Evolutionary conservation across 2,888 invertebrate genomes (phyloP).

Genomic region (Amphipoea lucens): DNA sequence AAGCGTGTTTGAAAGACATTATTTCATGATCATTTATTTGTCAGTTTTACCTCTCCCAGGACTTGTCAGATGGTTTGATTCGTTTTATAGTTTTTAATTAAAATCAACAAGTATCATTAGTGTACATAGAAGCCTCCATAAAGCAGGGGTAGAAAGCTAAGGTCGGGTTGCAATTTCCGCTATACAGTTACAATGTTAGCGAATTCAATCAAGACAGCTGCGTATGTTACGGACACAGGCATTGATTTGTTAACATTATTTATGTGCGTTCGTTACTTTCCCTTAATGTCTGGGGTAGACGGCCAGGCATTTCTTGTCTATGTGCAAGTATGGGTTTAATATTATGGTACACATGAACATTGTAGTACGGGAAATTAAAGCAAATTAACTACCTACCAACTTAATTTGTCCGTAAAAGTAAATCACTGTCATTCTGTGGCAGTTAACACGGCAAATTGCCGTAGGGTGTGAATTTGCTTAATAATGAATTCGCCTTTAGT

Average conservation of each 20-base stretch:
- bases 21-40: not conserved
- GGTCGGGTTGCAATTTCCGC: constrained; percentile 56
- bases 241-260: constrained; percentile 32
- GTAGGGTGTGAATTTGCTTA: not conserved
- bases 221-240: constrained; percentile 12
- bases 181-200: constrained; percentile 53
- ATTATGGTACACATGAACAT: not conserved
- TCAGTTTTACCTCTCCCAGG: not conserved
- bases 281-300: constrained; percentile 7
- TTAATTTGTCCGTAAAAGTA: not conserved
- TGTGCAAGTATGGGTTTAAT: not conserved
- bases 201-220: constrained; percentile 45
- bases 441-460: not conserved
- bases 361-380: too few species aligned
- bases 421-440: not conserved
- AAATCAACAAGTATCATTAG: constrained; percentile 22
- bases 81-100: constrained; percentile 25
- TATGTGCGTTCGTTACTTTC: constrained; percentile 22
- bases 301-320: not conserved
- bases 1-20: too few species aligned
- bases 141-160: constrained; percentile 57
- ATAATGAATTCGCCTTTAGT: not conserved
- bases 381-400: not conserved
- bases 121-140: constrained; percentile 33
- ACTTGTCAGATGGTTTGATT: not conserved